A percentile compares a stretch with the other conserved stretches of the same genome.
Evolutionary conservation across 1,140 invertebrate species (phyloP).

Genomic region (Drosophila melanogaster): DNA sequence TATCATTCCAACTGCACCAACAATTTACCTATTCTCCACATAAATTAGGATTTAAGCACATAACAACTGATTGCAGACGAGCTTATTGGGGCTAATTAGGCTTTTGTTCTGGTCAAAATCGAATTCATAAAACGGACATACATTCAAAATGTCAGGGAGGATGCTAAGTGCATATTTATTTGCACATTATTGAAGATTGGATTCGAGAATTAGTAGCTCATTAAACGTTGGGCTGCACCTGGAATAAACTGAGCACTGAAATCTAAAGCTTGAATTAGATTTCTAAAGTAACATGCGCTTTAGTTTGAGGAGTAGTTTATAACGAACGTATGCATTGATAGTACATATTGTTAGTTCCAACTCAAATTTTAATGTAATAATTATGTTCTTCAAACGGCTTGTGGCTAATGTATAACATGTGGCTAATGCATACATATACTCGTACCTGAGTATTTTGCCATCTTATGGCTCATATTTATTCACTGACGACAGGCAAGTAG

Average conservation of each 20-base stretch:
- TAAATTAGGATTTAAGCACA: slow-evolving; percentile 53
- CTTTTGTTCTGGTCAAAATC: slow-evolving; percentile 42
- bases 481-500: slow-evolving; percentile 13
- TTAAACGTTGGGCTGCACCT: too few species aligned
- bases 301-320: background rate
- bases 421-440: too few species aligned
- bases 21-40: slow-evolving; percentile 57
- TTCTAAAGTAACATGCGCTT: background rate
- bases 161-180: slow-evolving; percentile 54
- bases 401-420: background rate
- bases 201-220: slow-evolving; percentile 6
- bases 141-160: slow-evolving; percentile 14
- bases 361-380: background rate
- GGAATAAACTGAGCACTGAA: too few species aligned
- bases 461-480: slow-evolving; percentile 17
- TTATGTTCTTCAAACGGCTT: background rate
- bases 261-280: too few species aligned
- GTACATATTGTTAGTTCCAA: too few species aligned
- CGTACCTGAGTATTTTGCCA: background rate
- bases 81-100: slow-evolving; percentile 11
- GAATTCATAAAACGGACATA: slow-evolving; percentile 45
- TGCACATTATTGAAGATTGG: slow-evolving; percentile 23
- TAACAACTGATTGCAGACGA: slow-evolving; percentile 13
- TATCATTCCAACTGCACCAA: slow-evolving; percentile 35
- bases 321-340: too few species aligned